phyloP scores from a whole-genome alignment of 2,113 vertebrate species.

The Lepidiolamprologus cunningtoni region DNA sequence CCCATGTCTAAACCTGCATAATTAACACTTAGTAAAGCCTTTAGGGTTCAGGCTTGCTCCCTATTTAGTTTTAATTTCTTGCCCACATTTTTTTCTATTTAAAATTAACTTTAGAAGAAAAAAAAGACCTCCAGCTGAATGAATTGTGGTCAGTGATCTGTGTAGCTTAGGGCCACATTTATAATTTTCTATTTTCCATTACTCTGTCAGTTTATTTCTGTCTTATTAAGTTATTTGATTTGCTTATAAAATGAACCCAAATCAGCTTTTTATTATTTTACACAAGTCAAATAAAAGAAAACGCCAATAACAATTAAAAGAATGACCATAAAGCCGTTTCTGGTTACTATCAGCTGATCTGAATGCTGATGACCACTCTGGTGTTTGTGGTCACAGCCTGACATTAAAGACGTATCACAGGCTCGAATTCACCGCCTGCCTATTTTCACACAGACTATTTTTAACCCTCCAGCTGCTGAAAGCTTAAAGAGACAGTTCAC shows the following conservation, averaged over 20 bases:
- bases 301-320: rapidly evolving
- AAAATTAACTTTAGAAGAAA: not conserved
- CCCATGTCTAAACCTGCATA: not conserved
- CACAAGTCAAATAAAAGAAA: not conserved
- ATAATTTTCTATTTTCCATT: not conserved
- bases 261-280: not conserved
- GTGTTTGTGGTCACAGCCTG: not conserved
- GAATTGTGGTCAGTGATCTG: not conserved
- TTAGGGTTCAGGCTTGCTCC: not conserved
- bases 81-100: not conserved
- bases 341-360: not conserved
- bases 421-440: not conserved
- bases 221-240: rapidly evolving
- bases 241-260: not conserved
- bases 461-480: not conserved
- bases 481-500: not conserved
- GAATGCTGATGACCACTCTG: not conserved
- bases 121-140: not conserved
- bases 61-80: not conserved
- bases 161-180: not conserved
- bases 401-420: not conserved
- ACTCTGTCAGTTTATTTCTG: not conserved
- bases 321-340: not conserved
- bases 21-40: not conserved
- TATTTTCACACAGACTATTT: not conserved